Base-by-base conservation (phyloP, 2,113 vertebrate species). In the Archilochus colubris region DNA sequence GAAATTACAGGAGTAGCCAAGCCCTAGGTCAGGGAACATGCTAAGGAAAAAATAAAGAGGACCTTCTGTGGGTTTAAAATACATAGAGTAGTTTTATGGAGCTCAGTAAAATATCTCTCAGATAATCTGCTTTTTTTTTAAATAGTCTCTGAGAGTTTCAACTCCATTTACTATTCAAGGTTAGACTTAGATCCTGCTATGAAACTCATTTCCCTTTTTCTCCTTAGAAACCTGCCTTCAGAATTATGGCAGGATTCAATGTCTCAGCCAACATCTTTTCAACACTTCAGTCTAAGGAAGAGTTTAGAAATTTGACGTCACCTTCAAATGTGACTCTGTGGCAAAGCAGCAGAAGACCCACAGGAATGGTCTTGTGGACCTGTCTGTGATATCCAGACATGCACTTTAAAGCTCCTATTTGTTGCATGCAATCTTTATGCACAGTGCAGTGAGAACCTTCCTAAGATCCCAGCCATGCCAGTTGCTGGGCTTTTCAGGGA, bases 401-500 rank as follows among this genome's bases (percentile, higher is more conserved):
- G 15, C 21, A 7, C 1, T 11, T 73, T 10, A 21, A 33, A 16
- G 22, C 33, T 25, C 25, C 72, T 51, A 3, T 48, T 57, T 68
- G 28, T 31, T 70, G 22, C 4, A 3, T 15, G 16, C 13, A 0
- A 22, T 51, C 8, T 11, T 30, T 3, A 3, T 6, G 7, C 36
- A 2, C 15, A 1, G n/a, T 3, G 28, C 2, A 1, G 31, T 9
- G 1, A 61, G 75, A 93, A 15, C 57, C 15, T 67, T 77, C 31
- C 53, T 19, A 22, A 13, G 64, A 76, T 84, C 70, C 9, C 64
- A 88, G 73, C 80, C n/a, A 2, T 9, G 59, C 21, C 46, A 46
- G n/a, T 78, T 0, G 0, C 70, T 46, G 3, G 83, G 33, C 55
- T 95, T 92, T 73, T 62, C 25, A 13, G 83, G 91, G 86, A 92